Base-by-base conservation (phyloP, 1,140 invertebrate species). In the Lordiphosa collinella region DNA sequence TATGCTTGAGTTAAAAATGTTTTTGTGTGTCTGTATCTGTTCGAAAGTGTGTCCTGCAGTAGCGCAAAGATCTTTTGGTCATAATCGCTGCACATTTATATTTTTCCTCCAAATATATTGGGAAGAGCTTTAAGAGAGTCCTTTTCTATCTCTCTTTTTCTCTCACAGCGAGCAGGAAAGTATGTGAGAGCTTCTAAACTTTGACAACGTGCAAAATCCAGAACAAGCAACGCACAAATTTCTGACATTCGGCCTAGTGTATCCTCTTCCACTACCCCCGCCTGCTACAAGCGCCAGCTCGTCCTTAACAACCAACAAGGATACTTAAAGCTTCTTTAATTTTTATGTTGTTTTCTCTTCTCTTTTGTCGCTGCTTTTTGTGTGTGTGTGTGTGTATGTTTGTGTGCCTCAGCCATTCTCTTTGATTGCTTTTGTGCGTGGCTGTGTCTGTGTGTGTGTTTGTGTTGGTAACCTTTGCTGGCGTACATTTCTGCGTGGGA, bases 321-420 rank as follows among this genome's bases (percentile, higher is more conserved):
- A 78, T 84, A 84, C 72, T 82, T 82, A 82, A 82, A 82, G 76
- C 76, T 84, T 84, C 78, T 82, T 82, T 82, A 84, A 82, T 84
- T 82, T 82, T 72, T 73, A 82, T 84, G 78, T 82, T 84, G 79
- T 84, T 78, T 84, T 82, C 78, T 84, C 79, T 82, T 84, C 76
- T 73, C 63, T 84, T 52, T 72, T 73, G 58, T 58, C 61, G 62
- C 58, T 54, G 52, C 37, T 47, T 52, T 69, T 52, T 69, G 55
- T 57, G 50, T 64, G 55, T 59, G 65, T 36, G 13, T 60, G 25
- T 56, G n/a, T 50, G 34, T 53, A 16, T 62, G 50, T 56, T 49
- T 62, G 35, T 57, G 44, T 53, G 37, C 22, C 22, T 44, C 22
- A 44, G 41, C 41, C 41, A 44, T 44, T 51, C 32, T 51, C 31